phyloP scores from a whole-genome alignment of 2,113 vertebrate genomes.

The Physeter macrocephalus region DNA sequence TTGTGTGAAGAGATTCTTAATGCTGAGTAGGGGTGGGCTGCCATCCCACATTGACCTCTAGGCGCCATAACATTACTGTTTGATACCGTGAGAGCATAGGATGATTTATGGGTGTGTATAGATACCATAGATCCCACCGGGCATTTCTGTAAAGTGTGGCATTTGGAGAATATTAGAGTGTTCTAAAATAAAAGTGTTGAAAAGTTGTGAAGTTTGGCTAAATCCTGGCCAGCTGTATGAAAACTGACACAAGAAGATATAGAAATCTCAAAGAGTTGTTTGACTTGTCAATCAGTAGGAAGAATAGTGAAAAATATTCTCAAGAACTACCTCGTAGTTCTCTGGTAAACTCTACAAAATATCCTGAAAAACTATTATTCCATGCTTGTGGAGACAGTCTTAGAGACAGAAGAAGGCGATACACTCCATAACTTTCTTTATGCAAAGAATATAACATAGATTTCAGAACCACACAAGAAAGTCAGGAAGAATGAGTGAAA shows the following conservation, averaged over 20 bases:
- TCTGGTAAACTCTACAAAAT: neutral
- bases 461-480: neutral
- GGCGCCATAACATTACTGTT: neutral
- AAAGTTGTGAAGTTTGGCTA: neutral
- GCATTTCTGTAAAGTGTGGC: neutral
- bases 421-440: neutral
- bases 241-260: neutral
- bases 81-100: neutral
- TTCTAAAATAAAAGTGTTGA: neutral
- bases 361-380: neutral
- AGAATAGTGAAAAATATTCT: neutral
- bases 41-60: neutral
- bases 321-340: neutral
- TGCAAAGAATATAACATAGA: too few species aligned
- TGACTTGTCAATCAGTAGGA: neutral
- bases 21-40: neutral
- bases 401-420: neutral
- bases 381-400: neutral
- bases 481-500: neutral
- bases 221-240: neutral
- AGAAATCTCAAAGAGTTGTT: too few species aligned
- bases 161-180: neutral
- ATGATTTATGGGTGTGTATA: neutral
- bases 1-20: neutral
- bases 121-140: neutral